Base-by-base conservation (phyloP, 2,113 vertebrate species). In the Anoplopoma fimbria region DNA sequence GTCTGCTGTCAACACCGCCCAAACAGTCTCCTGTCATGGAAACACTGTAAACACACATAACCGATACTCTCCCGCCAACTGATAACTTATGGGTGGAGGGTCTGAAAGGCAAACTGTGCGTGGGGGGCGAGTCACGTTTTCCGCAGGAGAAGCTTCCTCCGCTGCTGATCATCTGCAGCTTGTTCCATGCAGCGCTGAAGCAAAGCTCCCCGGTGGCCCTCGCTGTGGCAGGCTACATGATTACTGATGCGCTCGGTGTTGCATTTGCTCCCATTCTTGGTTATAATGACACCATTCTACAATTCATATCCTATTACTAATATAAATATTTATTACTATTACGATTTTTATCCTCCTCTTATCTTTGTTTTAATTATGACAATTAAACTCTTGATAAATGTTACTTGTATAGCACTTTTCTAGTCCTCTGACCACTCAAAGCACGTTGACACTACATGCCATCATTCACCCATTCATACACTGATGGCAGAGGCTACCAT, bases 51-150 rank as follows among this genome's bases (percentile, higher is more conserved):
- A 17, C 42, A 31, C 12, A 58, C 63, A 62, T 0, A 71, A 70
- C 75, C 0, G 8, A 49, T 25, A 65, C 75, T 27, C 76, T 51
- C 55, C 61, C 42, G 47, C 45, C 47, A 65, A 45, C 69, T 79
- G 78, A 74, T 65, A 80, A 85, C 34, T 29, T 78, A 49, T 75
- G 79, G 73, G 76, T 68, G 84, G 61, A 29, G 68, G 68, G 89
- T 77, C 67, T 47, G 34, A 38, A 63, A 70, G 31, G 51, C 42
- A 67, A 84, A 79, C 71, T 51, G 29, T 29, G 31, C 3, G 40
- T 51, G 61, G 14, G 38, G 36, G n/a, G 12, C 45, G 60, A 81
- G 53, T 69, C 67, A 61, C 47, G 38, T 27, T 40, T 34, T 74
- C 29, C 8, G n/a, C 21, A 25, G 23, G 38, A 69, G 23, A 9